These are phyloP conservation scores for Tubiluchus corallicola DNA, from an alignment of 2,888 invertebrate species.

Conservation along the genomic window DNA sequence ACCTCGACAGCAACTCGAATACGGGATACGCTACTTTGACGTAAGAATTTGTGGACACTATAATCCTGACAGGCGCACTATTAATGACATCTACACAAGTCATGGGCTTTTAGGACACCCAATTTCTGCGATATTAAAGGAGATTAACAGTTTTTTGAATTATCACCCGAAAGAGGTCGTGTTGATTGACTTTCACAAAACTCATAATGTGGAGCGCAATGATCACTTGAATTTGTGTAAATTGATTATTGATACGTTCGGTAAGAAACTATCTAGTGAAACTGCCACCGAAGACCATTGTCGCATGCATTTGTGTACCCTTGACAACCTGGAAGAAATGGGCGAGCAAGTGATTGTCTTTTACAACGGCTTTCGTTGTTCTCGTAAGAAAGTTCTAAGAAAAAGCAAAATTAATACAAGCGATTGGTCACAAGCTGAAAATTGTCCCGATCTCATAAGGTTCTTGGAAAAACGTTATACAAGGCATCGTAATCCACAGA, in stretches of 20 bases:
- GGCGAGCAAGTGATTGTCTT: conserved; percentile 33
- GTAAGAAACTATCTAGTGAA: conserved; percentile 40
- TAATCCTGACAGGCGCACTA: too few species aligned
- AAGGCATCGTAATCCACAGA: conserved; percentile 37
- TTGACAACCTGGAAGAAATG: conserved; percentile 40
- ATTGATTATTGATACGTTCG: conserved; percentile 39
- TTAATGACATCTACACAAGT: conserved; percentile 48
- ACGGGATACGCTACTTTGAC: too few species aligned
- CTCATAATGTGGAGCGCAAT: conserved; percentile 45
- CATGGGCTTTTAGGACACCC: conserved; percentile 59
- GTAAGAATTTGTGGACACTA: too few species aligned
- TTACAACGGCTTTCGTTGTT: too few species aligned
- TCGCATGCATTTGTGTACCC: conserved; percentile 40
- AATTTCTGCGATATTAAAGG: conserved; percentile 41
- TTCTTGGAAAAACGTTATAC: conserved; percentile 40
- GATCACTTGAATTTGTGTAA: conserved; percentile 46
- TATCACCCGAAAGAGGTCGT: conserved; percentile 52
- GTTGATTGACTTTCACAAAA: conserved; percentile 65
- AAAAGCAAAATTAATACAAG: conserved; percentile 37
- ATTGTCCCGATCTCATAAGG: conserved; percentile 36
- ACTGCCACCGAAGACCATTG: too few species aligned
- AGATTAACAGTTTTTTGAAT: conserved; percentile 47
- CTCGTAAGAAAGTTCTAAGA: too few species aligned
- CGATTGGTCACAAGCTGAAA: conserved; percentile 59
- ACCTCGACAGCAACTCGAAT: too few species aligned